phyloP scores from a whole-genome alignment of 2,888 invertebrate genomes.

The Urechis unicinctus region DNA sequence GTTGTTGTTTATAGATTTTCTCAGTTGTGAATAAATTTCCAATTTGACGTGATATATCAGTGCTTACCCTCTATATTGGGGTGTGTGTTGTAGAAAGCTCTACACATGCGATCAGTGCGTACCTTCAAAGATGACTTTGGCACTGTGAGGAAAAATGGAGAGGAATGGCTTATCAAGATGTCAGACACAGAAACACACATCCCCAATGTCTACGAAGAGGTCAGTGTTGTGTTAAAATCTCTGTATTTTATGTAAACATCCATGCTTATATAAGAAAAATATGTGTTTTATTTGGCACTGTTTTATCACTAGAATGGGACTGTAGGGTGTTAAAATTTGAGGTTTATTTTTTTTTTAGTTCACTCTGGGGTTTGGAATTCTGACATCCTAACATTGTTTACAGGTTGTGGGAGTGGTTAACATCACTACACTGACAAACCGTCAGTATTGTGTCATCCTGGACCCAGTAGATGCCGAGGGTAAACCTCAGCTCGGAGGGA shows the following conservation, averaged over 20 bases:
- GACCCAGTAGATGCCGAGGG: conserved; percentile 50
- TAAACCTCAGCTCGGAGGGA: conserved; percentile 51
- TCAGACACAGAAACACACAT: conserved; percentile 54
- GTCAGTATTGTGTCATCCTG: conserved; percentile 54
- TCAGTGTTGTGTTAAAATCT: too few relatives aligned
- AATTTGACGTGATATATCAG: not conserved
- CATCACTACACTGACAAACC: conserved; percentile 52
- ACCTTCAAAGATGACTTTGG: conserved; percentile 53
- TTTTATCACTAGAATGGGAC: not conserved
- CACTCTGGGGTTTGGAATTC: too few relatives aligned
- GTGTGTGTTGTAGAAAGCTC: conserved; percentile 47
- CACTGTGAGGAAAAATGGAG: conserved; percentile 52
- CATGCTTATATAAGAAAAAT: not conserved
- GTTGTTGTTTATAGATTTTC: not conserved
- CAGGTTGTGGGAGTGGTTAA: conserved; percentile 50
- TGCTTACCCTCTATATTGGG: not conserved
- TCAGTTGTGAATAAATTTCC: not conserved
- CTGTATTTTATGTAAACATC: not conserved
- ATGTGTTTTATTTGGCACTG: not conserved
- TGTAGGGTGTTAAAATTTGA: not conserved
- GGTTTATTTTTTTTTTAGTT: too few relatives aligned
- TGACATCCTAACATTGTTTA: too few relatives aligned
- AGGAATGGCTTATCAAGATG: conserved; percentile 54
- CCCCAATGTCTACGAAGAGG: conserved; percentile 54
- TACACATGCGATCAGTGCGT: conserved; percentile 50